A percentile compares a stretch with the other conserved stretches of the same genome.
phyloP scores from a whole-genome alignment of 2,888 invertebrate genomes.

The Sthenelais limicola region DNA sequence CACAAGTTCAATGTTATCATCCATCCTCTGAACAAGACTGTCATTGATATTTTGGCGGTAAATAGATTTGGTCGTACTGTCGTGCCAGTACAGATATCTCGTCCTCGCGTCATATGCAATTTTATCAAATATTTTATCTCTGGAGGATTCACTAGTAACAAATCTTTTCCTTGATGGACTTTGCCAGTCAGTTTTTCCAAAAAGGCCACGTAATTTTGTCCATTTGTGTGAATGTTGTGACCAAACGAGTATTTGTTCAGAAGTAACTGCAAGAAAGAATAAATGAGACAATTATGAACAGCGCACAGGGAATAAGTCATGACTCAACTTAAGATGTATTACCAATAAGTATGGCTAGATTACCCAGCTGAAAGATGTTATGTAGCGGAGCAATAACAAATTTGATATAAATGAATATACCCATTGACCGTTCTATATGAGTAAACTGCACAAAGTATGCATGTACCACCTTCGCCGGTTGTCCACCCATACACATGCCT shows the following conservation, averaged over 20 bases:
- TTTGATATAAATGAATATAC: too few relatives aligned
- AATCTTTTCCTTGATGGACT: neutral
- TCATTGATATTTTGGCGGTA: constrained; percentile 18
- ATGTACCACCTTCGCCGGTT: too few relatives aligned
- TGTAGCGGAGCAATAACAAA: too few relatives aligned
- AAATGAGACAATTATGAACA: too few relatives aligned
- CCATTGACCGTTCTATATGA: too few relatives aligned
- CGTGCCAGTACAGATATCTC: constrained; percentile 30
- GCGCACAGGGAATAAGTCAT: too few relatives aligned
- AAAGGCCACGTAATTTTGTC: constrained; percentile 35
- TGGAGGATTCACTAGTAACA: constrained; percentile 12
- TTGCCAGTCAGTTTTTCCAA: constrained; percentile 13
- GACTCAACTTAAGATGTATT: too few relatives aligned
- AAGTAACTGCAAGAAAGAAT: constrained; percentile 6
- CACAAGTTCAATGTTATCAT: constrained; percentile 5
- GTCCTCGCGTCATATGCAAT: constrained; percentile 17
- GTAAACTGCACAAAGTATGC: too few relatives aligned
- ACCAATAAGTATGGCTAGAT: too few relatives aligned
- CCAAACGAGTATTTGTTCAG: constrained; percentile 35
- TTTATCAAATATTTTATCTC: neutral
- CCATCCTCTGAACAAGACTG: neutral
- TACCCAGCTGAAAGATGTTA: too few relatives aligned
- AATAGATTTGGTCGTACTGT: neutral
- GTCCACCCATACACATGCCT: too few relatives aligned
- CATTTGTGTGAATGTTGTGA: constrained; percentile 36